Conservation (phyloP, 1,140 invertebrate genomes). For the Pissodes strobi region DNA sequence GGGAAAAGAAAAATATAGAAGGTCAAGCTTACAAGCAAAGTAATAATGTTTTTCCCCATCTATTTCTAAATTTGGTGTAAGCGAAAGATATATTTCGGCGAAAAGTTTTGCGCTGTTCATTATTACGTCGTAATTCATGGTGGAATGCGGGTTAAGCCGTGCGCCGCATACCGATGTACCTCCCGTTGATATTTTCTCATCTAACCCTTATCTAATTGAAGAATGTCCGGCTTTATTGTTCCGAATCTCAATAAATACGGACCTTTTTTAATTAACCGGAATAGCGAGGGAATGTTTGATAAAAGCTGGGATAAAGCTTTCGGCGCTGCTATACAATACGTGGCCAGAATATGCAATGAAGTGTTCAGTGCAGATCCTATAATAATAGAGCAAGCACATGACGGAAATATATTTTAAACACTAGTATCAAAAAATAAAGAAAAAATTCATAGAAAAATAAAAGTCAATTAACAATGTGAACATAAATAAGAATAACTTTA, state of each 20-base stretch:
- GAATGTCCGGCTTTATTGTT: constrained; percentile 36
- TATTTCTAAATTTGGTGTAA: constrained; percentile 3
- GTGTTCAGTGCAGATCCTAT: too few relatives aligned
- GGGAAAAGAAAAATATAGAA: too few relatives aligned
- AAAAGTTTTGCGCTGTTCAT: constrained; percentile 34
- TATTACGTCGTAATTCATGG: constrained; percentile 40
- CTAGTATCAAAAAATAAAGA: too few relatives aligned
- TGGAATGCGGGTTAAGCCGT: constrained; percentile 24
- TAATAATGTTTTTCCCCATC: not conserved
- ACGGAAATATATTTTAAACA: too few relatives aligned
- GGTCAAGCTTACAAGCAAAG: not conserved
- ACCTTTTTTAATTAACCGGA: constrained; percentile 35
- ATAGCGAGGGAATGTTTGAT: constrained; percentile 23
- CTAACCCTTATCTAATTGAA: constrained; percentile 36
- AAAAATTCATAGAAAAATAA: too few relatives aligned
- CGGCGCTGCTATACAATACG: not conserved
- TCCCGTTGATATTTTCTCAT: constrained; percentile 33
- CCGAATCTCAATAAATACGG: constrained; percentile 30
- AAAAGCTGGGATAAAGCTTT: constrained; percentile 13
- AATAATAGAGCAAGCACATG: too few relatives aligned
- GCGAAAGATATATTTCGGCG: constrained; percentile 13
- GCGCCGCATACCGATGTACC: constrained; percentile 34
- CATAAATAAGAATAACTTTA: too few relatives aligned
- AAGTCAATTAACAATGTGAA: too few relatives aligned
- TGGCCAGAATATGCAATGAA: not conserved